phyloP scores from a whole-genome alignment of 35 echinoderm and acorn worm genomes.

The Eucidaris tribuloides region DNA sequence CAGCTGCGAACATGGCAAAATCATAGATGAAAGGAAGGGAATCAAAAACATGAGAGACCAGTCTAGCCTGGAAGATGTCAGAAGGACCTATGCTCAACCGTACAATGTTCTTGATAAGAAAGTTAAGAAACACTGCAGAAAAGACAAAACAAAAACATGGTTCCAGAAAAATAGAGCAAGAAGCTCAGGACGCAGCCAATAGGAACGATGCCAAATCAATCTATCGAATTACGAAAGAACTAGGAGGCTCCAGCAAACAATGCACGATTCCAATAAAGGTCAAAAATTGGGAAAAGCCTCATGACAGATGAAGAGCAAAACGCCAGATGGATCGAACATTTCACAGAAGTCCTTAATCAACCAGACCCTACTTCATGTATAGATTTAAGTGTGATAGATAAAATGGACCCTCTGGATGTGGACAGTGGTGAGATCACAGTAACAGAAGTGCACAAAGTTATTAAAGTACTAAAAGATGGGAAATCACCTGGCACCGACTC shows the following conservation, averaged over 20 bases:
- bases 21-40: neutral
- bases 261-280: neutral
- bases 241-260: neutral
- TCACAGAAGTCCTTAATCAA: constrained; percentile 18
- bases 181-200: neutral
- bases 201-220: neutral
- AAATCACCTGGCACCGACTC: neutral
- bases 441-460: constrained; percentile 26
- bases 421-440: neutral
- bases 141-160: neutral
- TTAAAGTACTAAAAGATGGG: constrained; percentile 9
- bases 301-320: neutral
- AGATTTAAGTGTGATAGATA: neutral
- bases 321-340: constrained; percentile 3
- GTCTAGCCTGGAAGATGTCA: neutral
- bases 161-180: neutral
- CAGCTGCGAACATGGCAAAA: no score
- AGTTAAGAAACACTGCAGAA: neutral
- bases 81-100: neutral
- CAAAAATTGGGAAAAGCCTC: constrained; percentile 2
- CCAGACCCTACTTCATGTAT: neutral
- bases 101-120: neutral
- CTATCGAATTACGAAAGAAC: neutral
- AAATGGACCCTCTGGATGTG: neutral
- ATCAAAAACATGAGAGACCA: neutral